Conservation (phyloP, 1,140 invertebrate genomes). For the Zaprionus taronus region DNA sequence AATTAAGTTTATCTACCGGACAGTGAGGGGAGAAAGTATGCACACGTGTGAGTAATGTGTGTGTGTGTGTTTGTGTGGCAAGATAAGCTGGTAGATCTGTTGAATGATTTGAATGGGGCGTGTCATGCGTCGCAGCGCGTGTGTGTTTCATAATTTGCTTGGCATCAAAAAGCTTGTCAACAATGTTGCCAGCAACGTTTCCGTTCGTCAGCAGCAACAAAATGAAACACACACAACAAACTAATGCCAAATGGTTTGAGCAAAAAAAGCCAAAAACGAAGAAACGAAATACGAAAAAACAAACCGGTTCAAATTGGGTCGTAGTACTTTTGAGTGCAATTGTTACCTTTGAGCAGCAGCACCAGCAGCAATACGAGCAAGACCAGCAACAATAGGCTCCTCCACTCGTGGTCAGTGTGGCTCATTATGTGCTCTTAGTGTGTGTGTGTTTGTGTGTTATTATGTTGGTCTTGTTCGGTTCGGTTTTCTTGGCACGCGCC, state of each 20-base stretch:
- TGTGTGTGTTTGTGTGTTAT: conserved; percentile 36
- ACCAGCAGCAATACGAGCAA: conserved; percentile 7
- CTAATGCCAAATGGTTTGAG: conserved; percentile 30
- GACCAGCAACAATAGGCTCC: conserved; percentile 41
- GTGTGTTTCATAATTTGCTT: conserved; percentile 61
- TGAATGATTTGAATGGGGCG: conserved; percentile 42
- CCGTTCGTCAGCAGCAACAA: background rate
- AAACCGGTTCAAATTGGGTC: conserved; percentile 81
- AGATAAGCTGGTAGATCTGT: conserved; percentile 32
- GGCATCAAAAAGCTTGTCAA: conserved; percentile 60
- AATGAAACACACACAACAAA: conserved; percentile 28
- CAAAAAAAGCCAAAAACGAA: conserved; percentile 41
- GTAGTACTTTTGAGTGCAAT: conserved; percentile 83
- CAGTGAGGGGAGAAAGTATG: conserved; percentile 65
- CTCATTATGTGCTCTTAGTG: conserved; percentile 55
- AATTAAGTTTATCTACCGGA: conserved; percentile 55
- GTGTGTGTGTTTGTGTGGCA: conserved; percentile 5
- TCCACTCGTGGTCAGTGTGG: conserved; percentile 40
- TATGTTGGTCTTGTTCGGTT: conserved; percentile 76
- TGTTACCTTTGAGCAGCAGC: conserved; percentile 69
- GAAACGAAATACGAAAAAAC: conserved; percentile 42
- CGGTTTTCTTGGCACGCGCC: conserved; percentile 80
- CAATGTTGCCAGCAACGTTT: conserved; percentile 43
- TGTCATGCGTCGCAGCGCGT: conserved; percentile 18
- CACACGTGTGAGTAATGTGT: conserved; percentile 8